Evolutionary conservation across 2,113 vertebrate species (phyloP).

Genomic region (Hypanus sabinus): DNA sequence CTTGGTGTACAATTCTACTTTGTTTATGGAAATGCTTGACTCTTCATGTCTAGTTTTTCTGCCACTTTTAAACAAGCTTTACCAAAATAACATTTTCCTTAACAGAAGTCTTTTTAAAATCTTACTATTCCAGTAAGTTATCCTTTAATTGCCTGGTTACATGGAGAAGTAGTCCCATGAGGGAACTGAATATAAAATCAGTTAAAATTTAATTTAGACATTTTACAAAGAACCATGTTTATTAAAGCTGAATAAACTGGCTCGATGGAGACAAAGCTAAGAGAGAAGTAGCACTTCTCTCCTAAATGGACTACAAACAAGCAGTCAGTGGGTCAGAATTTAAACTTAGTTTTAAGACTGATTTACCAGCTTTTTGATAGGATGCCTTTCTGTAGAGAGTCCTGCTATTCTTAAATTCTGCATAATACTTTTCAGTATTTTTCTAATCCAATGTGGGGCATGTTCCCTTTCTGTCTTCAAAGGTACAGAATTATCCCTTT

Average conservation of each 20-base stretch:
- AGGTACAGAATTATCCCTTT: not conserved
- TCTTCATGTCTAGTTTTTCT: not conserved
- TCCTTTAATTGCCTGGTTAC: not conserved
- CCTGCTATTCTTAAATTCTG: not conserved
- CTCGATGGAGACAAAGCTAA: not conserved
- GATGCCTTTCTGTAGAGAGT: not conserved
- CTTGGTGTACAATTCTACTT: not conserved
- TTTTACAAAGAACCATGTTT: not conserved
- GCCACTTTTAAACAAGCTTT: not conserved
- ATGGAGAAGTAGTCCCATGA: not conserved
- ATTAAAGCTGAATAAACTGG: conserved; percentile 28
- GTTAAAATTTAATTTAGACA: not conserved
- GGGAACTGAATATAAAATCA: not conserved
- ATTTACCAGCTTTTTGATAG: not conserved
- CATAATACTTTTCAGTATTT: not conserved
- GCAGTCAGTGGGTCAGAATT: not conserved
- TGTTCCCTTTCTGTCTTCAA: not conserved
- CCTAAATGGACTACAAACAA: not conserved
- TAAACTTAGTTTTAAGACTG: not conserved
- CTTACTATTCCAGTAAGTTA: not conserved
- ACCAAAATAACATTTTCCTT: not conserved
- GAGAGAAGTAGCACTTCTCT: not conserved
- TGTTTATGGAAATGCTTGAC: conserved; percentile 5
- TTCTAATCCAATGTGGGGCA: not conserved
- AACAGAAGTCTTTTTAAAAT: not conserved